Evolutionary conservation across 2,797 vertebrate genomes (phyloP), one percentile per base, ranked within the genome.

Genomic region (Diceros bicornis): DNA sequence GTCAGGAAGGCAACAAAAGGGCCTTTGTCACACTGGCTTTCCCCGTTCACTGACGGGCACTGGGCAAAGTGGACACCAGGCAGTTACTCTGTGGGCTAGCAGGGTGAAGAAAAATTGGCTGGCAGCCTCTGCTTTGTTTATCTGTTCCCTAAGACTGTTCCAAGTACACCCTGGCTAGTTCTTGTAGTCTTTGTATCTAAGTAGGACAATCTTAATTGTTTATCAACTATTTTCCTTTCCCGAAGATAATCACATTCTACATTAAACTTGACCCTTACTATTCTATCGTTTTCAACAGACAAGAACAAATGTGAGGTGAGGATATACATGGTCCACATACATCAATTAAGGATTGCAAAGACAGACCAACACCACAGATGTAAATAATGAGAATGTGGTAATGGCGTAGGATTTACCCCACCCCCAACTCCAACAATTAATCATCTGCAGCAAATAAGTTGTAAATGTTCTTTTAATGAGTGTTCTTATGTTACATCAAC

Each of bases 101-200:
- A 18, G 78, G 85, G 62, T 4, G n/a, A 75, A 44, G 23, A 32
- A 61, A n/a, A 57, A 4, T 4, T 69, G 52, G 89, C 90, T 1
- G 59, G 84, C 62, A 41, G 93, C 44, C 79, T 69, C 62, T 7
- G 88, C 59, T 87, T 61, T 96, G 96, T 94, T 95, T 87, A 71
- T 92, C 81, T 93, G 85, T 74, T 77, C 84, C 94, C 84, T 41
- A 27, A 68, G 89, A 75, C 77, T 25, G 90, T 79, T 96, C 68
- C 92, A 29, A 81, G 72, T 23, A 75, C 69, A 61, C 18, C 83
- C 66, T 47, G 92, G 86, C 78, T 59, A 37, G 32, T 44, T 75
- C 81, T 16, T n/a, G 7, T 1, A 9, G 66, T 20, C 84, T 71
- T 41, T 89, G 47, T 78, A 57, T 55, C 23, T 77, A 82, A 94